Base-by-base conservation (phyloP, 2,113 vertebrate genomes). In the Prochilodus magdalenae region DNA sequence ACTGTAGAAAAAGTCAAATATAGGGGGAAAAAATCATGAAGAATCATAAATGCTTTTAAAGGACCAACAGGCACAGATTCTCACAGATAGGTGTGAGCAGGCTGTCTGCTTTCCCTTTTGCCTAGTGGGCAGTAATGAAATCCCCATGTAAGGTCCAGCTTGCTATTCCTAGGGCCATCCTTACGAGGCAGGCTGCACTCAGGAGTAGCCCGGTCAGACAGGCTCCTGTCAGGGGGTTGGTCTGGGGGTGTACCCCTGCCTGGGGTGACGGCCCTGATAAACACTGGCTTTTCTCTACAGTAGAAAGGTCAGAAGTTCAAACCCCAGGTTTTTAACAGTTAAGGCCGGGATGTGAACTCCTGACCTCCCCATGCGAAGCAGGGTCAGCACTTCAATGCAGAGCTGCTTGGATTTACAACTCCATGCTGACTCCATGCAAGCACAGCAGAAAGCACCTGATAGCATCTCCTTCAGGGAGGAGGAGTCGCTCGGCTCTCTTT, bases 381-480 rank as follows among this genome's bases (percentile, higher is more conserved):
- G 77, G 83, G 77, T 78, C 75, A 82, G 85, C 59, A 75, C 90
- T 90, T 92, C 88, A 92, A 92, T 94, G 91, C 88, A 91, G 90
- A 92, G 90, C 81, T 87, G 91, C 88, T 88, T 94, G 89, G 89
- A 94, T 95, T 94, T 95, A 94, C 93, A 94, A 92, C 93, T 92
- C 90, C 91, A 90, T 94, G 93, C 91, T 90, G 92, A 91, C 93
- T 91, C 87, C 92, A 83, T 92, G 92, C 93, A 90, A 93, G 92
- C 92, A 86, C 92, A 94, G 93, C 94, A 94, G 92, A 94, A 94
- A 94, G 92, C 93, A 93, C 92, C 93, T 94, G 93, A 95, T 94
- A 94, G 90, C 90, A 94, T 94, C 93, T 94, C 92, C 91, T 93
- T 89, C 30, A 84, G 92, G 93, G 91, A 91, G 91, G 91, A 79